Evolutionary conservation across 1,140 invertebrate species (phyloP).

Genomic region (Diorhabda sublineata): DNA sequence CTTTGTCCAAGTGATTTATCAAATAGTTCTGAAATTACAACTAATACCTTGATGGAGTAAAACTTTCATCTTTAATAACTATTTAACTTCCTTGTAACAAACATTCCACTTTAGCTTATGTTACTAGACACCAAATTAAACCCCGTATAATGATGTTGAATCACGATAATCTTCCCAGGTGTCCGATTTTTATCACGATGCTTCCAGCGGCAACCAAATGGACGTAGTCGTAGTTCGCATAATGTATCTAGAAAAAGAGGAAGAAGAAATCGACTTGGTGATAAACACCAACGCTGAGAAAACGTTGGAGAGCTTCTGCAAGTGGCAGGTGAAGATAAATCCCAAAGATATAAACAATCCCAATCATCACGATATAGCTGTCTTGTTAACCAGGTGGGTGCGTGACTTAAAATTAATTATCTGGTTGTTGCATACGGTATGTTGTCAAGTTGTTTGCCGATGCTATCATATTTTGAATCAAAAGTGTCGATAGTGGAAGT

Average conservation of each 20-base stretch:
- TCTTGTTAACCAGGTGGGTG: constrained; percentile 65
- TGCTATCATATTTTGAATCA: too few relatives aligned
- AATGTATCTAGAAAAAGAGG: constrained; percentile 52
- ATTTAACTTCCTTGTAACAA: too few relatives aligned
- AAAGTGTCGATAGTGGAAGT: too few relatives aligned
- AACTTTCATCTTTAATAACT: too few relatives aligned
- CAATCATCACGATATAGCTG: constrained; percentile 71
- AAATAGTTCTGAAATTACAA: too few relatives aligned
- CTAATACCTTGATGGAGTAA: too few relatives aligned
- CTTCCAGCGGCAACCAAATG: constrained; percentile 61
- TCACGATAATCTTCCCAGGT: constrained; percentile 48
- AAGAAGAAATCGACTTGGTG: constrained; percentile 52
- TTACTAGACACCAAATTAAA: background rate
- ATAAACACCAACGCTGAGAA: constrained; percentile 58
- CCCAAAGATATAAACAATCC: constrained; percentile 60
- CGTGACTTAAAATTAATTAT: background rate
- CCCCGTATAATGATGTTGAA: background rate
- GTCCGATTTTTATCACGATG: constrained; percentile 61
- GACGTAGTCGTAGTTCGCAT: constrained; percentile 64
- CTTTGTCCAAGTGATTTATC: too few relatives aligned
- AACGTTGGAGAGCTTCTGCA: constrained; percentile 63
- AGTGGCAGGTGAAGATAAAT: constrained; percentile 66
- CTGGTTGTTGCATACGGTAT: too few relatives aligned
- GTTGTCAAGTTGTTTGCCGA: too few relatives aligned
- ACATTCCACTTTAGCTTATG: too few relatives aligned